Percentiles rank a stretch among this genome's conserved stretches.
Evolutionary conservation across 2,113 vertebrate species (phyloP).

Genomic region (Cryptotis parvus): DNA sequence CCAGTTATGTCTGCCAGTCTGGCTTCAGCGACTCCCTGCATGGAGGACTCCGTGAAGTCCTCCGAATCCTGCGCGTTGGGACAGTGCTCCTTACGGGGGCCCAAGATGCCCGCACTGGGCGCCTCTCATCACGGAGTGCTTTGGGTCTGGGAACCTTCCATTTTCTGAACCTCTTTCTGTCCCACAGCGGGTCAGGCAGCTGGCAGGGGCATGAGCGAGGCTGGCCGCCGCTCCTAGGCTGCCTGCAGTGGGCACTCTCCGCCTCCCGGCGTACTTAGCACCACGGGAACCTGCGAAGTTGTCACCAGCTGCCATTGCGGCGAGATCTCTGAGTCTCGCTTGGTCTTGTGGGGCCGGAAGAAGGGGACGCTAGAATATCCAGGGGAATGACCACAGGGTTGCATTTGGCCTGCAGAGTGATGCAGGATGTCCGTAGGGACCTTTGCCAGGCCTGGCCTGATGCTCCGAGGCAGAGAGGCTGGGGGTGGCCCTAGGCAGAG

Average conservation of each 20-base stretch:
- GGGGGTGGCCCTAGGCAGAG: not conserved
- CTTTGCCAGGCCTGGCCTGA: not conserved
- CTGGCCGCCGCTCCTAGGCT: not conserved
- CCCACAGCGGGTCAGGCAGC: not conserved
- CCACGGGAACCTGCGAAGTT: not conserved
- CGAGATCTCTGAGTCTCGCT: not conserved
- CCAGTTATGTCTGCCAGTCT: not conserved
- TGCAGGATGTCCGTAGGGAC: not conserved
- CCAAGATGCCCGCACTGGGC: not conserved
- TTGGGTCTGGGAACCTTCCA: not conserved
- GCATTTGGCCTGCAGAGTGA: not conserved
- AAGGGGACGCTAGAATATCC: fast-evolving
- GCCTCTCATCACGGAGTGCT: not conserved
- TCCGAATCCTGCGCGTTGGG: not conserved
- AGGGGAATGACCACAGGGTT: not conserved
- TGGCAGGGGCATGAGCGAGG: not conserved
- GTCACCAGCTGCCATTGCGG: not conserved
- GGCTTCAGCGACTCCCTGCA: too few relatives aligned
- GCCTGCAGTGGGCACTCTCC: not conserved
- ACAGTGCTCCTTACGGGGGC: not conserved
- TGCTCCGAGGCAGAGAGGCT: not conserved
- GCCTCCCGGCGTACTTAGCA: not conserved
- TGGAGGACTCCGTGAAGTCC: not conserved
- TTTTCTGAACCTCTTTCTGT: not conserved
- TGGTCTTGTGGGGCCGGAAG: not conserved